Conservation (phyloP, 2,113 vertebrate genomes). For the Trichechus manatus region DNA sequence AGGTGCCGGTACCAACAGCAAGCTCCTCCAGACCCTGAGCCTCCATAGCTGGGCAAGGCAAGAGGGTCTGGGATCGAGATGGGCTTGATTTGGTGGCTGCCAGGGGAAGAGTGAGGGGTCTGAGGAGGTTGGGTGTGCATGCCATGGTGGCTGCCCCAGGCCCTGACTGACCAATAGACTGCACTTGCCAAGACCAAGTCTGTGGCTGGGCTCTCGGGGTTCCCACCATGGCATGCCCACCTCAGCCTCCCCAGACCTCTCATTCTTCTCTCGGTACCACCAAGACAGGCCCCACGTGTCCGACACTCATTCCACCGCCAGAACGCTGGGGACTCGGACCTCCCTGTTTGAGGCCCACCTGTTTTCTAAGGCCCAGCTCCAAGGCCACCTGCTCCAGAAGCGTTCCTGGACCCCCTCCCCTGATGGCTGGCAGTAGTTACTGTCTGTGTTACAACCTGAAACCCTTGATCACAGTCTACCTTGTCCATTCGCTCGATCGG, state of each 20-base stretch:
- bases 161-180: neutral
- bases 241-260: neutral
- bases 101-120: neutral
- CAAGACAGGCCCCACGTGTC: neutral
- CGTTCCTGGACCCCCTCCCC: neutral
- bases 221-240: rapidly evolving
- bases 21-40: neutral
- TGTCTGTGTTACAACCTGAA: neutral
- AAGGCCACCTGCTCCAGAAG: neutral
- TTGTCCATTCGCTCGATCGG: neutral
- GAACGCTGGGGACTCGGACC: neutral
- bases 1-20: neutral
- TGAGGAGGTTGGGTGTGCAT: neutral
- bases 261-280: neutral
- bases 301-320: too few relatives aligned
- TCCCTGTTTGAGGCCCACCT: neutral
- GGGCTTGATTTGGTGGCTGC: neutral
- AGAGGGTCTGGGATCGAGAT: neutral
- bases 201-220: neutral
- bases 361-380: neutral
- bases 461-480: neutral
- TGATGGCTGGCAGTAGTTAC: neutral
- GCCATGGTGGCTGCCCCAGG: neutral
- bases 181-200: neutral
- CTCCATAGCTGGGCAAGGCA: neutral